phyloP scores from a whole-genome alignment of 2,888 invertebrate genomes.

The Cephus runcator region DNA sequence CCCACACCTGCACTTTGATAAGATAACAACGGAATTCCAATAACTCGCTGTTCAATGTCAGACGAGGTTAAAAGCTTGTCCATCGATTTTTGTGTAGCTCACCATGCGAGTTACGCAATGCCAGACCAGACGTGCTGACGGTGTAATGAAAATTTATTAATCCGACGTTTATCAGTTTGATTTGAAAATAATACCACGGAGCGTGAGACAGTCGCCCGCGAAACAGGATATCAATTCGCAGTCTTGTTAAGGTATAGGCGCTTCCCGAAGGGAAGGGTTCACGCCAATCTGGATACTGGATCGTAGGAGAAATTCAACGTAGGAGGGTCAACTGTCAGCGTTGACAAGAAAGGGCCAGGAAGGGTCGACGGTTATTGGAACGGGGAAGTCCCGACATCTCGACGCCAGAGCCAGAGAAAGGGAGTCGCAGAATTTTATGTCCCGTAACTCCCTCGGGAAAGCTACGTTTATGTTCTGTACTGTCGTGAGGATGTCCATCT shows the following conservation, averaged over 20 bases:
- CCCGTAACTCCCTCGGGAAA: constrained; percentile 62
- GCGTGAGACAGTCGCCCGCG: not conserved
- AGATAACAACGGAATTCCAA: not conserved
- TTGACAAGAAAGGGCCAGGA: constrained; percentile 42
- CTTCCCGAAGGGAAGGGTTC: not conserved
- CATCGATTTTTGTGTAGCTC: not conserved
- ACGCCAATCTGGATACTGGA: not conserved
- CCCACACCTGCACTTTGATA: not conserved
- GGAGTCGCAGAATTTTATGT: constrained; percentile 61
- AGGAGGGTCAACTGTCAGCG: constrained; percentile 55
- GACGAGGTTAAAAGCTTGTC: not conserved
- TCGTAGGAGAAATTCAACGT: constrained; percentile 26
- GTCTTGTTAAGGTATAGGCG: not conserved
- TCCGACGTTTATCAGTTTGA: not conserved
- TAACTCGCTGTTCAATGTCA: not conserved
- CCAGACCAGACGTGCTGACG: not conserved
- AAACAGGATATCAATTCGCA: not conserved
- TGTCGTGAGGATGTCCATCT: constrained; percentile 62
- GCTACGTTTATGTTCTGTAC: constrained; percentile 58
- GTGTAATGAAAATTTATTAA: not conserved
- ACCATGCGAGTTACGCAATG: not conserved
- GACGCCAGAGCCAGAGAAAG: constrained; percentile 53
- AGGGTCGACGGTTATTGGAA: constrained; percentile 23
- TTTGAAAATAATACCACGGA: not conserved
- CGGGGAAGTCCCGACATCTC: constrained; percentile 59